Percentiles rank a stretch among this genome's conserved stretches.
Conservation (phyloP, 2,888 invertebrate genomes). For the Corbicula japonica region DNA sequence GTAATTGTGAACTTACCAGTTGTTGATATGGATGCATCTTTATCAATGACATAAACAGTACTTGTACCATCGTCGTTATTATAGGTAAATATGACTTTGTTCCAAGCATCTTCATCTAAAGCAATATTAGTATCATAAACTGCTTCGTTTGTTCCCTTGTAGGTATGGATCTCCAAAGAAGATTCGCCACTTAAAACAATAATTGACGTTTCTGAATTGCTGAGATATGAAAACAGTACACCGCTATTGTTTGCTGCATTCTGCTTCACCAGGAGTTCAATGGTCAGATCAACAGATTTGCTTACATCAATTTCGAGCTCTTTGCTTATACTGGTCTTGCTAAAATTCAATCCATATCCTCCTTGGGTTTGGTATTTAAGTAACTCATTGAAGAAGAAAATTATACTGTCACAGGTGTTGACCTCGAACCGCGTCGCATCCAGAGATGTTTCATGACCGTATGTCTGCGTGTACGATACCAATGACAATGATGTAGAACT, state of each 20-base stretch:
- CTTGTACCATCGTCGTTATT: slow-evolving; percentile 60
- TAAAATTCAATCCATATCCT: slow-evolving; percentile 72
- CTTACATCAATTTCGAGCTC: slow-evolving; percentile 53
- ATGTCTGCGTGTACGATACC: slow-evolving; percentile 51
- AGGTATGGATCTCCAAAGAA: slow-evolving; percentile 60
- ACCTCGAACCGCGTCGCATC: slow-evolving; percentile 59
- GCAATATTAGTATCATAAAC: slow-evolving; percentile 59
- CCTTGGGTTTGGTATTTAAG: slow-evolving; percentile 64
- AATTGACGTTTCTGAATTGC: slow-evolving; percentile 51
- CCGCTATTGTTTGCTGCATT: slow-evolving; percentile 54
- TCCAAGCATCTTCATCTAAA: slow-evolving; percentile 70
- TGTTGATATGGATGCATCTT: slow-evolving; percentile 61
- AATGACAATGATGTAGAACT: slow-evolving; percentile 37
- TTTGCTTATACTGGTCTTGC: slow-evolving; percentile 57
- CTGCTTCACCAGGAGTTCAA: slow-evolving; percentile 72
- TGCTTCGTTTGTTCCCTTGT: slow-evolving; percentile 32
- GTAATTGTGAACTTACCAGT: slow-evolving; percentile 44
- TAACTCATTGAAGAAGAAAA: slow-evolving; percentile 61
- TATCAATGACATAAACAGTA: slow-evolving; percentile 71
- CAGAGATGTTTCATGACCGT: slow-evolving; percentile 32
- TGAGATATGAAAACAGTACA: slow-evolving; percentile 69
- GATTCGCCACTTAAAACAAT: slow-evolving; percentile 49
- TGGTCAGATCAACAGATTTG: slow-evolving; percentile 52
- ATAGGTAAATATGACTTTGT: slow-evolving; percentile 73
- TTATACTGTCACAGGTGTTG: slow-evolving; percentile 66